Base-by-base conservation (phyloP, 1,140 invertebrate genomes). In the Notospermus geniculatus region DNA sequence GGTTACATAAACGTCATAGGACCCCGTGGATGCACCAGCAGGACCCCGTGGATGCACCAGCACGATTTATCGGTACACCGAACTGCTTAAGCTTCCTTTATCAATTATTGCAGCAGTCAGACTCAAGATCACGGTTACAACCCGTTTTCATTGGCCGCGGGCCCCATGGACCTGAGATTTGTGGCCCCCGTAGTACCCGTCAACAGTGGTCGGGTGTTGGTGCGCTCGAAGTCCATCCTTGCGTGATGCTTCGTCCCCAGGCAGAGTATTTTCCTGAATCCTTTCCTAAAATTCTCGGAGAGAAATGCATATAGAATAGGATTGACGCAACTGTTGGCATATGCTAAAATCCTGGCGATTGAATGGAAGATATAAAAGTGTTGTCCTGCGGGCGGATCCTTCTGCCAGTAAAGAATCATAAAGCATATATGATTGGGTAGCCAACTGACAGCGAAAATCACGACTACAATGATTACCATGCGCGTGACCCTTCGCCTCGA, bases 361-460 rank as follows among this genome's bases (percentile, higher is more conserved):
- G 95, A 91, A 80, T 94, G 91, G 4, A 89, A 82, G n/a, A 90
- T 85, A 68, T 92, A 87, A 70, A 86, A 69, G 1, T 39, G 17
- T 7, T 57, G 30, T 54, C 70, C 68, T 0, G 46, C 56, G 86
- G 90, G 83, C 25, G 65, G 68, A n/a, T 53, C 32, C 13, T 84
- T 85, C 62, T 75, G 74, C 60, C 73, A 64, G 54, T 80, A 80
- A 45, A 79, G 45, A 15, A 36, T 36, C 54, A 83, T 75, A 59
- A 83, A 79, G 73, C 85, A 77, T 11, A 86, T 75, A 84, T 96
- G 94, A 73, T 97, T 91, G 1, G 95, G 95, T 69, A 91, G 88
- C 95, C 95, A 98, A 82, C 94, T 97, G 39, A 95, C 83, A 9
- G 94, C 94, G 78, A 97, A 97, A 30, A 95, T 93, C 25, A 92